Evolutionary conservation across 2,113 vertebrate genomes (phyloP), one percentile per base, ranked within the genome.

Genomic region (Periophthalmodon schlosseri): DNA sequence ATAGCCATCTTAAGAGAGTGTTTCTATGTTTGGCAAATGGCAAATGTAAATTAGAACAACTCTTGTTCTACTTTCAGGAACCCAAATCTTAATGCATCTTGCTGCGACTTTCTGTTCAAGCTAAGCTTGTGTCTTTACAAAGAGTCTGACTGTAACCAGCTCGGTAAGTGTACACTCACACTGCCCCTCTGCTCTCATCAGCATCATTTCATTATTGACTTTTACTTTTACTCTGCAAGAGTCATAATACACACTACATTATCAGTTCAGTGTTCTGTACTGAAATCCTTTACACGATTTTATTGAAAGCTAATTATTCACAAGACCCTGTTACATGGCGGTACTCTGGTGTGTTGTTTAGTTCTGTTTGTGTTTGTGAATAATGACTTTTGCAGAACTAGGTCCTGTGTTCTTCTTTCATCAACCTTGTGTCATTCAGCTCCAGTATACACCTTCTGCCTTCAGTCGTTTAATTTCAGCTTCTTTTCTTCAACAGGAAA

Each of bases 41-140:
- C 5, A 18, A 52, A 44, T 44, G 8, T 15, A 16, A 4, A 49
- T 49, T 49, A 49, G 49, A 50, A 18, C 49, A 5, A 4, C 49
- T 50, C 49, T 56, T 56, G 18, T 50, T 50, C 75, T 54, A 76
- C 61, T 91, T 88, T 81, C 82, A 95, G 97, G 89, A 94, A 97
- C 76, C 78, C 92, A 63, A 74, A 88, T 75, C 91, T 99, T 79
- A 99, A 98, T 79, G 90, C 92, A n/a, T 90, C 93, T 14, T 97
- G 95, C 92, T 95, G 94, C 87, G 94, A 84, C 74, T 98, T 99
- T 84, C 95, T 99, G 4, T 92, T 87, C 81, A 93, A 74, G 69
- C 88, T 99, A 84, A 96, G 95, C 73, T 72, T 93, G 82, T 95
- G 79, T 89, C 91, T 99, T 73, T 91, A 96, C 52, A 92, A 91